These are phyloP conservation scores for Drosophila ochracea DNA, from an alignment of 2,888 invertebrate genomes.

Conservation along the genomic window DNA sequence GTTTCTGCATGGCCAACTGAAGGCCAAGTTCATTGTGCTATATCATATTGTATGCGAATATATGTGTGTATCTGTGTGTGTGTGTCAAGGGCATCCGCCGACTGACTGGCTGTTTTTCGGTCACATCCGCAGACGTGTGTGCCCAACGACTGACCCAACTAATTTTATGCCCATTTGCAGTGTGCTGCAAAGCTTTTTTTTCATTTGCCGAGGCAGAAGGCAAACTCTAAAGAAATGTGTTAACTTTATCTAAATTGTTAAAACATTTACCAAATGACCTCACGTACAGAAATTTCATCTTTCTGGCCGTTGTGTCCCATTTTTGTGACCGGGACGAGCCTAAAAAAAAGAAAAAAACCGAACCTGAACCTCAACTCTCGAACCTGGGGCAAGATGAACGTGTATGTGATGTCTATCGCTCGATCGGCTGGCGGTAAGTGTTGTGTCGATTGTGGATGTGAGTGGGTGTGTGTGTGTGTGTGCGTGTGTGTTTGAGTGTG, in stretches of 20 bases:
- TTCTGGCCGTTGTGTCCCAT: conserved; percentile 28
- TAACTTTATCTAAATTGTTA: conserved; percentile 84
- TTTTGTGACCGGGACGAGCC: conserved; percentile 16
- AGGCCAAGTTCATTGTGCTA: conserved; percentile 73
- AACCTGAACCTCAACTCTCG: neutral
- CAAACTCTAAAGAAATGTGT: conserved; percentile 74
- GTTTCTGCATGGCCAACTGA: conserved; percentile 40
- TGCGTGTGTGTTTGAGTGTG: conserved; percentile 15
- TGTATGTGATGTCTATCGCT: conserved; percentile 51
- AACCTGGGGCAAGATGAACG: conserved; percentile 13
- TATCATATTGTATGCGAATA: neutral
- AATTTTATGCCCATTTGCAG: conserved; percentile 78
- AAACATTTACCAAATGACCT: conserved; percentile 83
- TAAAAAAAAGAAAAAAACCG: neutral
- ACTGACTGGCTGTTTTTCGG: conserved; percentile 45
- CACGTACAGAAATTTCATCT: conserved; percentile 70
- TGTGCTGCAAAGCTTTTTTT: conserved; percentile 35
- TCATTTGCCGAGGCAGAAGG: conserved; percentile 42
- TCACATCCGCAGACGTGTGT: conserved; percentile 67
- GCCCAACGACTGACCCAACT: conserved; percentile 70
- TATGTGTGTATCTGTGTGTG: conserved; percentile 10
- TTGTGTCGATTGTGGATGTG: conserved; percentile 17
- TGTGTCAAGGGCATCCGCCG: conserved; percentile 66
- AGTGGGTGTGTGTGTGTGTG: conserved; percentile 18
- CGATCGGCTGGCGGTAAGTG: conserved; percentile 54